These are phyloP conservation scores for Petrosia ficiformis DNA, from an alignment of 37 sponge, comb jelly and placozoan species.

Conservation along the genomic window DNA sequence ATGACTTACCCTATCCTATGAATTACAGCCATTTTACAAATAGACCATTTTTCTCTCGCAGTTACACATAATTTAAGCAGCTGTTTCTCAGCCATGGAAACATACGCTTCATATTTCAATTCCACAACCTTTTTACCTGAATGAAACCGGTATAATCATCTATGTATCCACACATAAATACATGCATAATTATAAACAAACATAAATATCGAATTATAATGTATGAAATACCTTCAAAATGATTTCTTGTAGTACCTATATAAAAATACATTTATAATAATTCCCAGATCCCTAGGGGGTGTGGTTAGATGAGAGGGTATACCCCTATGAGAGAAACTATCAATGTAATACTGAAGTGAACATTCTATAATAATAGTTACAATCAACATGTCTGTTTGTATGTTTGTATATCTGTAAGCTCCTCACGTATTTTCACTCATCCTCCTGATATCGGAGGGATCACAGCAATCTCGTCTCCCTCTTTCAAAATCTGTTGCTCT, in stretches of 20 bases:
- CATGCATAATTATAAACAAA: too few relatives aligned
- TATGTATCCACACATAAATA: background rate
- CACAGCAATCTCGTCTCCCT: constrained; percentile 81
- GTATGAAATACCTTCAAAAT: constrained; percentile 61
- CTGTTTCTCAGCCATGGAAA: constrained; percentile 80
- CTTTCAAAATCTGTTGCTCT: constrained; percentile 26
- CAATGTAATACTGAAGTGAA: too few relatives aligned
- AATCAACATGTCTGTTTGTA: constrained; percentile 5
- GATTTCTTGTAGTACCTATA: constrained; percentile 78
- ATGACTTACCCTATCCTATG: constrained; percentile 82
- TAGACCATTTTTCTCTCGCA: constrained; percentile 63
- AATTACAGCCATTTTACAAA: constrained; percentile 74
- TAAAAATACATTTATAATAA: too few relatives aligned
- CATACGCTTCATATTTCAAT: constrained; percentile 93
- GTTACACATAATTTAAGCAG: constrained; percentile 54
- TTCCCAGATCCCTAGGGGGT: too few relatives aligned
- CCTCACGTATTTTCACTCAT: constrained; percentile 12
- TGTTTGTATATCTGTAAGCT: too few relatives aligned
- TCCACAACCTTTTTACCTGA: constrained; percentile 73
- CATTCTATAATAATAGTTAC: too few relatives aligned
- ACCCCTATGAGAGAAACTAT: too few relatives aligned
- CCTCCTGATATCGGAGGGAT: constrained; percentile 98
- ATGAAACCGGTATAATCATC: background rate
- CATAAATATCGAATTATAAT: background rate
- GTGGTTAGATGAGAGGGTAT: too few relatives aligned